These are phyloP conservation scores for Hylaeus volcanicus DNA, from an alignment of 1,140 invertebrate species.

Conservation along the genomic window DNA sequence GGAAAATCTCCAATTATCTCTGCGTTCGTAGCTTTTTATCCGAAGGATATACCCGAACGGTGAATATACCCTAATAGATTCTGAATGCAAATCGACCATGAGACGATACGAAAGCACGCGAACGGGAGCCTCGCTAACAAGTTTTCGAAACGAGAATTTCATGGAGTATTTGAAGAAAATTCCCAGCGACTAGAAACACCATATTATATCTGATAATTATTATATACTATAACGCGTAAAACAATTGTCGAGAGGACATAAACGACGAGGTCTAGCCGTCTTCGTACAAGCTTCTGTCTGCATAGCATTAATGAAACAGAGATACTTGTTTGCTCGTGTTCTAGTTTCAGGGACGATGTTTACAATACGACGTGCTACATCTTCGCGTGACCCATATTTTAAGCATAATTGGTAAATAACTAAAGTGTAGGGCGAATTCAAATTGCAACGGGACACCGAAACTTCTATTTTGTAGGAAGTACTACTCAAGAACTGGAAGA, in stretches of 20 bases:
- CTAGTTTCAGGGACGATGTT: too few relatives aligned
- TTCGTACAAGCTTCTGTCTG: too few relatives aligned
- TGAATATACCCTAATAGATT: neutral
- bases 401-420: neutral
- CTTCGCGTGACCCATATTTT: neutral
- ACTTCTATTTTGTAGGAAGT: neutral
- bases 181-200: too few relatives aligned
- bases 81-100: neutral
- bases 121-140: neutral
- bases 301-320: neutral
- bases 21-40: constrained; percentile 4
- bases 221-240: too few relatives aligned
- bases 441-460: neutral
- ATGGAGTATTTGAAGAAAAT: too few relatives aligned
- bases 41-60: too few relatives aligned
- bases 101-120: neutral
- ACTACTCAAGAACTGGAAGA: neutral
- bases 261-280: too few relatives aligned
- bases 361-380: neutral
- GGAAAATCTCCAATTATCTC: constrained; percentile 1
- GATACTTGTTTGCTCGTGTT: neutral
- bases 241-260: too few relatives aligned
- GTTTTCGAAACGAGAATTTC: neutral
- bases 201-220: too few relatives aligned
- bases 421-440: neutral